Percentiles rank a stretch among this genome's conserved stretches.
Evolutionary conservation across 1,140 invertebrate genomes (phyloP).

Genomic region (Caenorhabditis briggsae): DNA sequence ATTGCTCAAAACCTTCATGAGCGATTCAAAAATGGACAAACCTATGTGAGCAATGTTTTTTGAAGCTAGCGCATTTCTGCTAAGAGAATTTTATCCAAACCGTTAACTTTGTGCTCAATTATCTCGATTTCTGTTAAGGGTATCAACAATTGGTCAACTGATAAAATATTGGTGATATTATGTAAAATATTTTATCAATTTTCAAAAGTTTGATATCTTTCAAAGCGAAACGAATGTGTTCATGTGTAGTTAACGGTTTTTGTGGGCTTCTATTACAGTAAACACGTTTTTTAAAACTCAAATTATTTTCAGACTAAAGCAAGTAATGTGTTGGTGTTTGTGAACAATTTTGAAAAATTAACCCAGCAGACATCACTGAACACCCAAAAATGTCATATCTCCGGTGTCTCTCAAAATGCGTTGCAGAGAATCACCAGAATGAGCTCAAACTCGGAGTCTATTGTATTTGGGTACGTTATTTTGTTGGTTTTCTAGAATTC

Average conservation of each 20-base stretch:
- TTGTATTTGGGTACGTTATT: conserved; percentile 22
- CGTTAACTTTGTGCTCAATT: too few species aligned
- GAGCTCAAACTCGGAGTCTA: conserved; percentile 46
- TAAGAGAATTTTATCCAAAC: too few species aligned
- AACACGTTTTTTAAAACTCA: too few species aligned
- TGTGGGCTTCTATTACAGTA: neutral
- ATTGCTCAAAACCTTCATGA: conserved; percentile 44
- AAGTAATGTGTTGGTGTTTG: conserved; percentile 24
- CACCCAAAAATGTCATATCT: neutral
- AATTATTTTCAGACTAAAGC: conserved; percentile 40
- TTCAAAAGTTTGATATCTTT: too few species aligned
- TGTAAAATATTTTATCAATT: too few species aligned
- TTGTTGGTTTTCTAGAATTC: neutral
- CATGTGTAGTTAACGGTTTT: too few species aligned
- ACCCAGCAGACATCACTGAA: neutral
- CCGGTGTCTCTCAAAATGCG: conserved; percentile 14
- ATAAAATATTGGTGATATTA: too few species aligned
- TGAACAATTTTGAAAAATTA: neutral
- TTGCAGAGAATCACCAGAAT: conserved; percentile 17
- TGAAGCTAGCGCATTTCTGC: neutral
- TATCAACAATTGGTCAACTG: too few species aligned
- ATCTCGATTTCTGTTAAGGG: too few species aligned
- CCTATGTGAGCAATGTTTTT: conserved; percentile 16
- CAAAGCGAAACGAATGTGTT: too few species aligned
- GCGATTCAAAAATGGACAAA: conserved; percentile 16